Base-by-base conservation (phyloP, 2,888 invertebrate species). In the Loripinus fragilis region DNA sequence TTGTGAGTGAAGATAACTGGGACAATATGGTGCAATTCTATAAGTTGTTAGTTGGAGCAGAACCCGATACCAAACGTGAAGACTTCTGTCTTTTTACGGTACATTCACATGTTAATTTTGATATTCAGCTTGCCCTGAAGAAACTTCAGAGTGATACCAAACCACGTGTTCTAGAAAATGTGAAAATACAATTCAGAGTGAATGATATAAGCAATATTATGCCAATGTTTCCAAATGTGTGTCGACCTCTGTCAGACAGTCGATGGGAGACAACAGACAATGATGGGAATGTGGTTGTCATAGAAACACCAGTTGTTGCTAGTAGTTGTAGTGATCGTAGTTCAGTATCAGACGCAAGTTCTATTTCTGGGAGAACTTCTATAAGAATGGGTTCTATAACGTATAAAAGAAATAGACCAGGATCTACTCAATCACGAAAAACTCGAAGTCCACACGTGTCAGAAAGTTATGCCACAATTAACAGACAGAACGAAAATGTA, bases 11-110 rank as follows among this genome's bases (percentile, higher is more conserved):
- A 38, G 83, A 80, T 15, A 87, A 87, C 71, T 92, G 92, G 92
- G 65, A 80, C 20, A 86, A 89, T 69, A 91, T 89, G 88, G 85
- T 91, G 67, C 85, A 89, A 8, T 90, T 92, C 67, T 91, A 92
- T 71, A 85, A 86, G 71, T 84, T 91, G 12, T 79, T 91, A 28
- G 76, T 91, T 2, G 90, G 89, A 1, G 68, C 86, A 35, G 86
- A 90, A 68, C 90, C 91, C 5, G 90, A 91, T 30, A 71, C 89
- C 0, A 80, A 86, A 42, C 80, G 89, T 12, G 80, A 85, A 0
- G 91, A 91, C 75, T 92, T 92, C 77, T 91, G 90, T 80, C 65
- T 90, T 20, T 92, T 91, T 79, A 91, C 90, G 5, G 81, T 91
- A 17, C 84, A 86, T 77, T 78, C 88, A 10, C 86, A 87, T 75